Conservation (phyloP, 2,113 vertebrate species). For the Nycticryphes semicollaris region DNA sequence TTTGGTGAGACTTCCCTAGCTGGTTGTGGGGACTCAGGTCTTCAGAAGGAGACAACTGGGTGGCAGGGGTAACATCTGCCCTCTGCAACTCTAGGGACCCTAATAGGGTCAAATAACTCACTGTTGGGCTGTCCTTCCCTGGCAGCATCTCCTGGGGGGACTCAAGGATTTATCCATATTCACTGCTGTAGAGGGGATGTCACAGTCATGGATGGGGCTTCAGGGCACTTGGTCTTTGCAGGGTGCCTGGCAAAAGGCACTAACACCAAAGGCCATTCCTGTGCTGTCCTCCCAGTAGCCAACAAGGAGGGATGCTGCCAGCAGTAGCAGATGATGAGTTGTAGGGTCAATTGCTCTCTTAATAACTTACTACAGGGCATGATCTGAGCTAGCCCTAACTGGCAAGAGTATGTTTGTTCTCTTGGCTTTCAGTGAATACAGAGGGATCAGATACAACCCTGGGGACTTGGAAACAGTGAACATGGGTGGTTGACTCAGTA, state of each 20-base stretch:
- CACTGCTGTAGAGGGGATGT: not conserved
- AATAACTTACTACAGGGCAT: not conserved
- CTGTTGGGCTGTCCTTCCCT: not conserved
- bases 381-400: not conserved
- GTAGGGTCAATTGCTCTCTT: not conserved
- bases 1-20: not conserved
- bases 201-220: not conserved
- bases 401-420: not conserved
- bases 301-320: not conserved
- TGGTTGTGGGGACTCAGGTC: no score
- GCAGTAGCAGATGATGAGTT: not conserved
- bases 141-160: not conserved
- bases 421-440: not conserved
- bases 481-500: fast-evolving
- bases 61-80: not conserved
- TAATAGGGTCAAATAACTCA: not conserved
- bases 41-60: fast-evolving
- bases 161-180: not conserved
- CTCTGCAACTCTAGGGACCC: no score
- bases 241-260: not conserved
- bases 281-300: not conserved
- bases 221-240: not conserved
- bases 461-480: not conserved
- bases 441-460: not conserved
- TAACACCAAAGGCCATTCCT: not conserved